Conservation (phyloP, 2,888 invertebrate species). For the Cosmia trapezina region DNA sequence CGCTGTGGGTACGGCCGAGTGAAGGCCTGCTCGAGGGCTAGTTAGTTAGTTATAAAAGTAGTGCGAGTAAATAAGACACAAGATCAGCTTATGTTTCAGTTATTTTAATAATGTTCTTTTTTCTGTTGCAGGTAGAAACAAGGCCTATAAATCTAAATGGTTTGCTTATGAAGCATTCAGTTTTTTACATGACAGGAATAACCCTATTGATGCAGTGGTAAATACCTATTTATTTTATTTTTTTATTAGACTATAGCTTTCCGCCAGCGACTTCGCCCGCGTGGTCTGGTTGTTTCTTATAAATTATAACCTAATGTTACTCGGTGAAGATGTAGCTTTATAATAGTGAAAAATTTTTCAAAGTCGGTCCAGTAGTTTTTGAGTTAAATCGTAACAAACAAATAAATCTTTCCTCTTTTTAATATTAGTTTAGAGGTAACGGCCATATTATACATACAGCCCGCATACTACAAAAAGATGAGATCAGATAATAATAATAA, state of each 20-base stretch:
- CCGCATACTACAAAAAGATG: neutral
- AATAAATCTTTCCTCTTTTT: too few species aligned
- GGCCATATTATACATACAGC: neutral
- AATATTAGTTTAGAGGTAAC: neutral
- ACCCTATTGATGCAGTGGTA: slow-evolving; percentile 45
- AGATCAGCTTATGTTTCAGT: slow-evolving; percentile 38
- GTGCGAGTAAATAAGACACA: slow-evolving; percentile 17
- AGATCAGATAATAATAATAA: neutral
- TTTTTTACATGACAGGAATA: slow-evolving; percentile 55
- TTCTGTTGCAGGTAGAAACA: slow-evolving; percentile 42
- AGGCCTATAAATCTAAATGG: slow-evolving; percentile 44
- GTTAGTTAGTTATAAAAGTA: too few species aligned
- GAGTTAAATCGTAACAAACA: too few species aligned
- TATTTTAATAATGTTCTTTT: slow-evolving; percentile 29
- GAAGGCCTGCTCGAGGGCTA: too few species aligned
- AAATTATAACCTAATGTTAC: too few species aligned
- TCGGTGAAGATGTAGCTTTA: too few species aligned
- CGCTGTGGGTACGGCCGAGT: too few species aligned
- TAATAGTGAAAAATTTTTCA: too few species aligned
- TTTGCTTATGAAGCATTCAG: slow-evolving; percentile 49
- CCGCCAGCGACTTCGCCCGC: too few species aligned
- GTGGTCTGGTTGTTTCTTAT: too few species aligned
- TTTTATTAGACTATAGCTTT: too few species aligned
- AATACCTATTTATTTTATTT: slow-evolving; percentile 20
- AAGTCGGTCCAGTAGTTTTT: too few species aligned